A percentile compares a stretch with the other conserved stretches of the same genome.
Evolutionary conservation across 2,113 vertebrate species (phyloP).

Genomic region (Chloebia gouldiae): DNA sequence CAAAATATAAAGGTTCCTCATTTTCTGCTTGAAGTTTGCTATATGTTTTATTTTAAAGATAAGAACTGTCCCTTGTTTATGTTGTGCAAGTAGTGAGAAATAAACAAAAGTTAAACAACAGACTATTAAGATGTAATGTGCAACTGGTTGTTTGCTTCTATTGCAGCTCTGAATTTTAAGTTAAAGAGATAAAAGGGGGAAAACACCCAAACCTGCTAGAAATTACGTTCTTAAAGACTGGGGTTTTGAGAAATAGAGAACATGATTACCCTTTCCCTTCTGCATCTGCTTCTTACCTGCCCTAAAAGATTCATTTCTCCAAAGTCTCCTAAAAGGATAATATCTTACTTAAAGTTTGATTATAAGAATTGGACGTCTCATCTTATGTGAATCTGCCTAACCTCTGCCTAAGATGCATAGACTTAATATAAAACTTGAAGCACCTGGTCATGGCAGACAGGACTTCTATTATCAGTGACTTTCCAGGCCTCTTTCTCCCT

Average conservation of each 20-base stretch:
- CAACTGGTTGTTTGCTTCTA: background rate
- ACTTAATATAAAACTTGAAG: background rate
- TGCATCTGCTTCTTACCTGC: background rate
- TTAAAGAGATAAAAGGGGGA: background rate
- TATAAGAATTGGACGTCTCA: background rate
- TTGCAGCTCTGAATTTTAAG: background rate
- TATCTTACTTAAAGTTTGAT: background rate
- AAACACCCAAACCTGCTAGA: background rate
- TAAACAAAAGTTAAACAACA: background rate
- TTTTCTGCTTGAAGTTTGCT: background rate
- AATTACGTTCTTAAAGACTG: background rate
- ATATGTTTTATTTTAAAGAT: background rate
- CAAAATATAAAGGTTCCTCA: background rate
- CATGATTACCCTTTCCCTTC: background rate
- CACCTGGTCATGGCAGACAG: background rate
- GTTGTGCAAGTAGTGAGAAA: background rate
- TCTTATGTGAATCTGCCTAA: background rate
- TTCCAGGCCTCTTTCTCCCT: background rate
- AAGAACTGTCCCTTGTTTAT: background rate
- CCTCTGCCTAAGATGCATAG: background rate
- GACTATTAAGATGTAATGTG: background rate
- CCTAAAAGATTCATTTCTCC: background rate
- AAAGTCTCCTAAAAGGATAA: background rate
- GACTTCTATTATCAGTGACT: background rate
- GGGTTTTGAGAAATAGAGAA: background rate